A percentile compares a stretch with the other conserved stretches of the same genome.
These are phyloP conservation scores for Ischnus inquisitorius DNA, from an alignment of 2,888 invertebrate species.

Conservation along the genomic window DNA sequence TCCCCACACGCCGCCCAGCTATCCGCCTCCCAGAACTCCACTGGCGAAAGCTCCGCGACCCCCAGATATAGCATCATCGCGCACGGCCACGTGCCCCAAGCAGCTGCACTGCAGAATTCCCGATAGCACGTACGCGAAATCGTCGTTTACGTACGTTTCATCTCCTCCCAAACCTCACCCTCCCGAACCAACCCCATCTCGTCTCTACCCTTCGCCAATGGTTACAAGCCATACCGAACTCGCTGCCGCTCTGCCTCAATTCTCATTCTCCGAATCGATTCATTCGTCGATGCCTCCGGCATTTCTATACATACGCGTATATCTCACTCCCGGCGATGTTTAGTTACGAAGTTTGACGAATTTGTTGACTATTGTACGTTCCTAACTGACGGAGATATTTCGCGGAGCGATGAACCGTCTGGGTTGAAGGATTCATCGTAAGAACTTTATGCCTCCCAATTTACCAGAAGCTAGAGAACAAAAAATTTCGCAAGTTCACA, in stretches of 20 bases:
- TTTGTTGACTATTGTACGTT: slow-evolving; percentile 11
- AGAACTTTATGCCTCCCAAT: neutral
- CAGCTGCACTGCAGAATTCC: slow-evolving; percentile 83
- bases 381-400: slow-evolving; percentile 13
- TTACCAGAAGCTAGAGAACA: neutral
- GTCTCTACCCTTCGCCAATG: slow-evolving; percentile 39
- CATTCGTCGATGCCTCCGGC: slow-evolving; percentile 47
- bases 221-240: slow-evolving; percentile 31
- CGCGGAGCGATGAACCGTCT: neutral
- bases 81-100: slow-evolving; percentile 73
- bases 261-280: slow-evolving; percentile 38
- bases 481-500: neutral
- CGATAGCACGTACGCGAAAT: slow-evolving; percentile 78
- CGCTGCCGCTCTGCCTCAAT: slow-evolving; percentile 39
- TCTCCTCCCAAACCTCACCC: slow-evolving; percentile 47
- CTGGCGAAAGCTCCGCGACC: slow-evolving; percentile 48
- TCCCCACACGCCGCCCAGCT: slow-evolving; percentile 52
- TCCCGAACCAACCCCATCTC: slow-evolving; percentile 18
- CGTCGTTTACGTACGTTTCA: slow-evolving; percentile 75
- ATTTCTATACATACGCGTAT: slow-evolving; percentile 14
- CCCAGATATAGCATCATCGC: slow-evolving; percentile 69
- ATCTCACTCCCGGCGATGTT: slow-evolving; percentile 12
- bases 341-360: slow-evolving; percentile 52
- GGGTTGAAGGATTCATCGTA: neutral
- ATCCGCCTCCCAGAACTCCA: slow-evolving; percentile 58